phyloP scores from a whole-genome alignment of 2,113 vertebrate species.

The Neofelis nebulosa region DNA sequence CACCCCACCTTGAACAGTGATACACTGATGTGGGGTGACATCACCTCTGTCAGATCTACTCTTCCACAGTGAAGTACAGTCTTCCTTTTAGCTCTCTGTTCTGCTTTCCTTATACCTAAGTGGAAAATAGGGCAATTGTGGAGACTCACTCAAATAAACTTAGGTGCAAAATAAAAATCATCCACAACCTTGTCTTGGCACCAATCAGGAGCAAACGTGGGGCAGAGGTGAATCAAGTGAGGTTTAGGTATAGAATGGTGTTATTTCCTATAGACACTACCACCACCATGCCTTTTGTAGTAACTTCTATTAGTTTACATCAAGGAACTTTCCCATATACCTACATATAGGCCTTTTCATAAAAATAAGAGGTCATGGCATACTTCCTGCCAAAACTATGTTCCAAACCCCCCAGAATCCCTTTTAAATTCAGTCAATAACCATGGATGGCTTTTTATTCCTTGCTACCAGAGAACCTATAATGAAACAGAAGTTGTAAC shows the following conservation, averaged over 20 bases:
- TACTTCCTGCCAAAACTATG: neutral
- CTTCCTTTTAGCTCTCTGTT: constrained; percentile 33
- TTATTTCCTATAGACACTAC: neutral
- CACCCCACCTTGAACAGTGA: neutral
- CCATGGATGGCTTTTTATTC: neutral
- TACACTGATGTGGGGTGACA: neutral
- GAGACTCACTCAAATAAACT: neutral
- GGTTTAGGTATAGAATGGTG: neutral
- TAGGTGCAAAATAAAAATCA: neutral
- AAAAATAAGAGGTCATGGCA: neutral
- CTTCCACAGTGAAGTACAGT: neutral
- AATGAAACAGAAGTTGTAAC: constrained; percentile 18
- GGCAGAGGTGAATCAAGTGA: neutral
- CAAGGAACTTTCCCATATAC: neutral
- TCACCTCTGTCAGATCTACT: neutral
- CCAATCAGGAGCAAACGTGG: neutral
- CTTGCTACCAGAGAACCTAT: neutral
- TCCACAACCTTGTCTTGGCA: neutral
- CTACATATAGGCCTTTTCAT: neutral
- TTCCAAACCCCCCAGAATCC: neutral
- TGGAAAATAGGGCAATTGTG: neutral
- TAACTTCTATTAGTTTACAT: neutral
- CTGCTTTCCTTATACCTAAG: neutral
- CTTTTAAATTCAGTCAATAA: neutral
- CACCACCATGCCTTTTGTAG: neutral